phyloP scores from a whole-genome alignment of 2,113 vertebrate genomes.

The Chascanopsetta lugubris region DNA sequence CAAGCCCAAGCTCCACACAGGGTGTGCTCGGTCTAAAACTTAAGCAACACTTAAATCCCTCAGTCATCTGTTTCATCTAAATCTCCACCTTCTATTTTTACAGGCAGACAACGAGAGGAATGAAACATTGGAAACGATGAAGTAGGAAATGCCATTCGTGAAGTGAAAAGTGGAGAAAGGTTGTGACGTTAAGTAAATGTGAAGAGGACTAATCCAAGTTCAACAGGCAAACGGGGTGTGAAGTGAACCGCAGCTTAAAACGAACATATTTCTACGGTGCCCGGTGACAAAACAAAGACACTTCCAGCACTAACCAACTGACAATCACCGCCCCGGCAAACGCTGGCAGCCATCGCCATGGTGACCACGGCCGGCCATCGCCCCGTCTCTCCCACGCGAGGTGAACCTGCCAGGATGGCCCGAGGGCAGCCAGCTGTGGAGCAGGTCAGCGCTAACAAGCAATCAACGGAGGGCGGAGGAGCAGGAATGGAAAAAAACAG shows the following conservation, averaged over 20 bases:
- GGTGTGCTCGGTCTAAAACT: conserved; percentile 14
- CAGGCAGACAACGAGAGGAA: conserved; percentile 13
- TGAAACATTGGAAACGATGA: conserved; percentile 3
- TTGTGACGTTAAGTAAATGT: conserved; percentile 23
- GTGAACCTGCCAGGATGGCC: conserved; percentile 65
- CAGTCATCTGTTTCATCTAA: conserved; percentile 48
- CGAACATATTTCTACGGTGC: conserved; percentile 42
- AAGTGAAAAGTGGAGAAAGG: conserved; percentile 1
- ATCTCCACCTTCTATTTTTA: conserved; percentile 44
- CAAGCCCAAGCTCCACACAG: conserved; percentile 31
- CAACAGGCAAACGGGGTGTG: conserved; percentile 34
- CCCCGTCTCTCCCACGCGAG: conserved; percentile 55
- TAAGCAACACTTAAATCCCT: conserved; percentile 37
- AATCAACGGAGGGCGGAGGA: conserved; percentile 53
- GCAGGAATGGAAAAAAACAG: conserved; percentile 65
- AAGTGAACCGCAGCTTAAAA: conserved; percentile 45
- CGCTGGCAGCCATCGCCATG: conserved; percentile 55
- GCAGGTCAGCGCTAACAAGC: conserved; percentile 71
- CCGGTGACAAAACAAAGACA: conserved; percentile 55
- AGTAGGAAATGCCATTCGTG: conserved; percentile 20
- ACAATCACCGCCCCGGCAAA: conserved; percentile 51
- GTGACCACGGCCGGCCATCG: conserved; percentile 55
- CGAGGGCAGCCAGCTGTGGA: conserved; percentile 65
- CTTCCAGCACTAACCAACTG: conserved; percentile 46
- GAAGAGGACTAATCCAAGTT: conserved; percentile 17